phyloP scores from a whole-genome alignment of 2,113 vertebrate genomes.

The Arenaria interpres region DNA sequence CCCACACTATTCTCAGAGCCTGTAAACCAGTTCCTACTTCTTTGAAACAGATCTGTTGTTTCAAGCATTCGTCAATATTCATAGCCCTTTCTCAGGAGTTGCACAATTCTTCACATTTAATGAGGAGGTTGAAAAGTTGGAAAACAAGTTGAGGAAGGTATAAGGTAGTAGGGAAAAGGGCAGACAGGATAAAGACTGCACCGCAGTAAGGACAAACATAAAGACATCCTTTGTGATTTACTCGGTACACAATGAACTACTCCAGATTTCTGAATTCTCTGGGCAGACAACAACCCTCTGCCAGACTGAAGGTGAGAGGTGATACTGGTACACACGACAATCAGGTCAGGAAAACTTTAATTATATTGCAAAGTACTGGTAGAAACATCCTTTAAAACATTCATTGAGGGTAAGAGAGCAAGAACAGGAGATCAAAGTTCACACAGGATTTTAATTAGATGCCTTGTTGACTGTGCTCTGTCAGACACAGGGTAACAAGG shows the following conservation, averaged over 20 bases:
- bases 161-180: background rate
- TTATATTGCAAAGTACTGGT: background rate
- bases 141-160: slow-evolving; percentile 2
- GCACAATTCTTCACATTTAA: background rate
- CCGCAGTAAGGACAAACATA: background rate
- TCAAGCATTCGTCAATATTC: background rate
- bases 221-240: background rate
- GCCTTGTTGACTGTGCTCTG: background rate
- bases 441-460: background rate
- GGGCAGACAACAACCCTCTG: background rate
- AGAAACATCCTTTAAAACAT: background rate
- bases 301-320: background rate
- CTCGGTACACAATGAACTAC: background rate
- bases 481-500: background rate
- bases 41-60: background rate
- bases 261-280: background rate
- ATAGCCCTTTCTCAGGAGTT: background rate
- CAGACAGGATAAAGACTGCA: background rate
- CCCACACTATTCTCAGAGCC: background rate
- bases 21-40: background rate
- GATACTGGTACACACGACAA: background rate
- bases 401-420: background rate
- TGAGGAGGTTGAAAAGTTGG: background rate
- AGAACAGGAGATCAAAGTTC: background rate
- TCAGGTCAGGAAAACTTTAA: background rate